Evolutionary conservation across 2,888 invertebrate genomes (phyloP).

Genomic region (Melitaea athalia): DNA sequence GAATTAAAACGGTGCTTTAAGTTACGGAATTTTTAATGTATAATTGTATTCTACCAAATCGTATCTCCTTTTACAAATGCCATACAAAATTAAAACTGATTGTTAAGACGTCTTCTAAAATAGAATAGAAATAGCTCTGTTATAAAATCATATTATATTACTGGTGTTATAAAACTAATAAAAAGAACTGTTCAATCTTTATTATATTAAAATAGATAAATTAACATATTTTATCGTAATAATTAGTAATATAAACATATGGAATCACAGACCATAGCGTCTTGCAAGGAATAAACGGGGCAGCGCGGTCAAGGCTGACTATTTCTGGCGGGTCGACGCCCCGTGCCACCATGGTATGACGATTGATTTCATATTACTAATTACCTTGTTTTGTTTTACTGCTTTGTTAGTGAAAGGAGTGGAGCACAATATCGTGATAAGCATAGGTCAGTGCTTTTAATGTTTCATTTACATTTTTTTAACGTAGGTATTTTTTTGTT

Average conservation of each 20-base stretch:
- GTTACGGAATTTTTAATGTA: too few relatives aligned
- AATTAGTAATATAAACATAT: conserved; percentile 20
- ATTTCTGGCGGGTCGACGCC: conserved; percentile 60
- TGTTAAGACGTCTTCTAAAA: background rate
- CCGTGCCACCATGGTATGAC: conserved; percentile 31
- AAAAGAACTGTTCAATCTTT: background rate
- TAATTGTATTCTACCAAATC: too few relatives aligned
- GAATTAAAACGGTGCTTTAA: too few relatives aligned
- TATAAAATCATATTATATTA: too few relatives aligned
- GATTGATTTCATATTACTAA: conserved; percentile 25
- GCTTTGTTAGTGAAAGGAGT: conserved; percentile 11
- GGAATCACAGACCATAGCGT: conserved; percentile 19
- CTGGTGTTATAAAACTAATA: background rate
- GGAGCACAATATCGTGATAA: background rate
- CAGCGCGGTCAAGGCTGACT: conserved; percentile 71
- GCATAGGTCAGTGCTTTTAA: conserved; percentile 3
- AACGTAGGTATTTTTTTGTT: background rate
- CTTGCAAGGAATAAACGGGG: conserved; percentile 45
- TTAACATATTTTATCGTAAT: conserved; percentile 7
- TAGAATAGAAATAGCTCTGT: background rate
- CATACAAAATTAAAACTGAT: too few relatives aligned
- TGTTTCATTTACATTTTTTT: background rate
- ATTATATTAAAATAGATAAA: background rate
- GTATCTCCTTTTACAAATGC: too few relatives aligned
- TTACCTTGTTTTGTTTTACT: conserved; percentile 19